Base-by-base conservation (phyloP, 2,888 invertebrate species). In the Eristalis arbustorum region DNA sequence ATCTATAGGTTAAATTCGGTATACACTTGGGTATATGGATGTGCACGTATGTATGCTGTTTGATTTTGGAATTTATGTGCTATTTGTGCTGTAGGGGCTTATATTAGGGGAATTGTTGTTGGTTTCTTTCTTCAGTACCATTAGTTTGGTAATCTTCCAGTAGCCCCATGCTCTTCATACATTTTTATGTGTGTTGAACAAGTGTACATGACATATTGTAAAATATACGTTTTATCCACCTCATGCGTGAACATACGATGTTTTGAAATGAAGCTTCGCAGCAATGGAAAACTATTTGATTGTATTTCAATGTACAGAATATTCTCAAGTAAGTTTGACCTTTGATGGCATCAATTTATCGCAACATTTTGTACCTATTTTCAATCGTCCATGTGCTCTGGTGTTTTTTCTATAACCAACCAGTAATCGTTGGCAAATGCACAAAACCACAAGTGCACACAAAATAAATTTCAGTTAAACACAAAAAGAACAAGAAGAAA, bases 51-150 rank as follows among this genome's bases (percentile, higher is more conserved):
- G 66, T 63, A 11, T 80, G 18, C 77, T 78, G 74, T 74, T 78
- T 87, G 76, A 72, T 82, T 85, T 74, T 71, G 40, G 37, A 83
- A 79, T 83, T 87, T 79, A 87, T 79, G 69, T 82, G 64, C 78
- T 87, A 74, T 78, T 85, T 81, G 85, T 73, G 77, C 81, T 81
- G 76, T 67, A 77, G 77, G 77, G 77, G 85, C 81, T 85, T 81
- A 85, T 68, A 62, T 61, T 59, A 80, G 67, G 80, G 76, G 84
- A 84, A 84, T 68, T 84, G 72, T 76, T 71, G 31, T 82, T 69
- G 22, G 40, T 71, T 82, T 59, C 5, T 69, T 75, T 37, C 11
- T 63, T 68, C 63, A 22, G 49, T 49, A 49, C 18, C 49, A 49
- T 49, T 49, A 49, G 49, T 68, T 74, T 25, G 25, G 63, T 64